Evolutionary conservation across 2,888 invertebrate species (phyloP), one percentile per base, ranked within the genome.

Genomic region (Dryadula phaetusa): DNA sequence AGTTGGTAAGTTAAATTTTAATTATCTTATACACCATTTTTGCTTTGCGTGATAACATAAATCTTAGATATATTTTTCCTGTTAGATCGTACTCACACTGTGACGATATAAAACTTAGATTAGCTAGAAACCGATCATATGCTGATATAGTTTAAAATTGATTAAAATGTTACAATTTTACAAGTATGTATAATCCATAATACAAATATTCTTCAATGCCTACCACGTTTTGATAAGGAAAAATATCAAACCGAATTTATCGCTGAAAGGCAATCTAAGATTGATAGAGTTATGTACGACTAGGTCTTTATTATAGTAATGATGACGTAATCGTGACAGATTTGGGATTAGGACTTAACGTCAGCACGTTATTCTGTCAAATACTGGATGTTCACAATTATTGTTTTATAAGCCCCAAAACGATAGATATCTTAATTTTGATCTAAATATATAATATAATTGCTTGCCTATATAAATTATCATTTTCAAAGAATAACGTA

Each of bases 1-100:
- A 56, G 83, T 95, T 64, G 96, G 96, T 96, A 86, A 93, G 94
- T 66, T 46, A 18, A 64, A 52, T 14, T 53, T 40, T 42, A 32
- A 28, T 28, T 62, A 46, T 37, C 20, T 49, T 5, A 20, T 18
- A 2, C 42, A 67, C 2, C 12, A 16, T 18, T 52, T 16, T 28
- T 28, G 12, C 18, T 5, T 20, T 2, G 7, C 5, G 46, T 3
- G 20, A 20, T 18, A 4, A 10, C 20, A 3, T 25, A 28, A 25
- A 25, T 49, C 1, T 32, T 28, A 32, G 16, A 28, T 8, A 32
- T 32, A 52, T 52, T 52, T 52, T 52, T 52, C 52, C 52, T 52
- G 28, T 52, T 52, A 10, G 10, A 16, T 32, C 5, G 5, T 16
- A 32, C 28, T 52, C 3, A 12, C 16, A 28, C 10, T 2, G 10